Evolutionary conservation across 2,888 invertebrate genomes (phyloP).

Genomic region (Hirudinaria manillensis): DNA sequence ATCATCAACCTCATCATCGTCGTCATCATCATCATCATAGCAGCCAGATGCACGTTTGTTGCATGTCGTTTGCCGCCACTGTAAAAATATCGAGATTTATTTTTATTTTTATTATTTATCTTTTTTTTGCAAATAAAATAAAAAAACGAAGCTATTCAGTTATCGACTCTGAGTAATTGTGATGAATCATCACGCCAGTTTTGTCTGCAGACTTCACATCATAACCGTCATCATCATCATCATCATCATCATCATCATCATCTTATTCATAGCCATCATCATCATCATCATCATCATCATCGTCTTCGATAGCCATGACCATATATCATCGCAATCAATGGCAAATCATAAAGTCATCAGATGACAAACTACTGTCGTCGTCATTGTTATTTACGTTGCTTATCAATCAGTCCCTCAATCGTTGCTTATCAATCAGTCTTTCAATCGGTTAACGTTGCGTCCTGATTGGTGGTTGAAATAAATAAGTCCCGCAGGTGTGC

Average conservation of each 20-base stretch:
- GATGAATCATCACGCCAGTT: no score
- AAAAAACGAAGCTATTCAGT: no score
- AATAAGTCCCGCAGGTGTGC: no score
- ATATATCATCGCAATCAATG: no score
- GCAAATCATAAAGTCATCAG: no score
- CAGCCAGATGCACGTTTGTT: no score
- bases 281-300: slow-evolving; percentile 31
- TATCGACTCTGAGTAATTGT: no score
- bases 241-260: slow-evolving; percentile 65
- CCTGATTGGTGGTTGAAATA: neutral
- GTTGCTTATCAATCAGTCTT: neutral
- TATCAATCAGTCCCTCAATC: neutral
- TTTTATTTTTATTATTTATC: no score
- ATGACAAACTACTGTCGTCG: neutral
- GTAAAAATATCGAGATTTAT: no score
- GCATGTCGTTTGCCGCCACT: no score
- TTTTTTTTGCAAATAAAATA: no score
- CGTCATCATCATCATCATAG: neutral
- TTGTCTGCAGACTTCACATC: no score
- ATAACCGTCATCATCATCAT: slow-evolving; percentile 61
- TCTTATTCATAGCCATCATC: slow-evolving; percentile 24
- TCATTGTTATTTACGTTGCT: neutral
- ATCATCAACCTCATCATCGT: neutral
- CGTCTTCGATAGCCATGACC: slow-evolving; percentile 7
- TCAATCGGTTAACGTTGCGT: neutral